Percentiles rank a stretch among this genome's conserved stretches.
Conservation (phyloP, 2,113 vertebrate species). For the Rhineura floridana region DNA sequence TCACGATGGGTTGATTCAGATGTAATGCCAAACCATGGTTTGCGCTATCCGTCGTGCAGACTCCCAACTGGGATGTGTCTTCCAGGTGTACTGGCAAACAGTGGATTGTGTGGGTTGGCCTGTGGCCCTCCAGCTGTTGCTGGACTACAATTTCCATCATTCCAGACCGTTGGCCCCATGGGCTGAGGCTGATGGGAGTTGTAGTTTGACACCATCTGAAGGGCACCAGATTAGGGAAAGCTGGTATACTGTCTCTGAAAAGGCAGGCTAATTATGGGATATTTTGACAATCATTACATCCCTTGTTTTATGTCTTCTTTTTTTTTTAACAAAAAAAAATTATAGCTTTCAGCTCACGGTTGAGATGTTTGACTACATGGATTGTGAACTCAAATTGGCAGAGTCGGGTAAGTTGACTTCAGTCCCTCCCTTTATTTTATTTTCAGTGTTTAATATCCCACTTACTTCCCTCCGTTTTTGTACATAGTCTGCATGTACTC, state of each 20-base stretch:
- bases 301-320: neutral
- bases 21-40: neutral
- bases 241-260: too few species aligned
- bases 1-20: neutral
- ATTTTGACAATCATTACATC: neutral
- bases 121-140: too few species aligned
- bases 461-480: neutral
- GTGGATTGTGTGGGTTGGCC: neutral
- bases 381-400: conserved; percentile 89
- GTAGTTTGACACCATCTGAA: too few species aligned
- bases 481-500: neutral
- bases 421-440: neutral
- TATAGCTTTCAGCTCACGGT: conserved; percentile 96
- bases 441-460: neutral
- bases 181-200: too few species aligned
- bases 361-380: conserved; percentile 98
- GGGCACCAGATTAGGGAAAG: too few species aligned
- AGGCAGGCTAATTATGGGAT: neutral
- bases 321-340: fast-evolving
- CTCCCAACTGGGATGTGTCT: neutral
- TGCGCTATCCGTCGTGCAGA: neutral
- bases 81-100: neutral
- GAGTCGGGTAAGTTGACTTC: conserved; percentile 86
- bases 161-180: too few species aligned
- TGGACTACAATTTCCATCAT: too few species aligned